Evolutionary conservation across 2,113 vertebrate species (phyloP), one percentile per base, ranked within the genome.

Genomic region (Carassius gibelio): DNA sequence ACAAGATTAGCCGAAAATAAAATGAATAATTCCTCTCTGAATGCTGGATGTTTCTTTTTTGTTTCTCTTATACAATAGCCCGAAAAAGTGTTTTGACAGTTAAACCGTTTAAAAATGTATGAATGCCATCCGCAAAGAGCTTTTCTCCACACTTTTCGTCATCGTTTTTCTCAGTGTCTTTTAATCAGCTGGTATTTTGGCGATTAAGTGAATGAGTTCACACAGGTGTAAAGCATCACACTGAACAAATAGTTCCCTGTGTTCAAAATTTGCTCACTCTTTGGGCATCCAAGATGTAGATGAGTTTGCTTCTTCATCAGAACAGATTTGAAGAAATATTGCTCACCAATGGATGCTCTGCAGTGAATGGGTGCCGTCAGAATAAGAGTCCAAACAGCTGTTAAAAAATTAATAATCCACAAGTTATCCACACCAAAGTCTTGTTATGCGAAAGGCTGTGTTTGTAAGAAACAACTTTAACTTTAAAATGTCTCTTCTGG

Each of bases 1-100:
- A 48, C 72, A 3, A 14, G 42, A 48, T 75, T 48, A 75, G 71
- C 72, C 6, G 42, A 75, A 75, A 75, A 75, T 75, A 75, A 75
- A 26, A 48, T 23, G 38, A 75, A 75, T 75, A 50, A 23, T 75
- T 75, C 72, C 21, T 75, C 72, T 48, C 42, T 50, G 72, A 75
- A 75, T 75, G 72, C 72, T 26, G 10, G 38, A 45, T 48, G 11
- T n/a, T 23, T 23, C 8, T 61, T 14, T 72, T 45, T 72, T 72
- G 38, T 72, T 72, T 42, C 36, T 74, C 19, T 74, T 50, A 48
- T 26, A 50, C 42, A 74, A 23, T 45, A 36, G 69, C 38, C 36
- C 1, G 36, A 23, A 74, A 74, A 74, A 7, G 21, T 14, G 4
- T 48, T 71, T 48, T 74, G 71, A 74, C 38, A 23, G 21, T 74